phyloP scores from a whole-genome alignment of 64 coral and sea anemone species.

The Anthopleura sola region DNA sequence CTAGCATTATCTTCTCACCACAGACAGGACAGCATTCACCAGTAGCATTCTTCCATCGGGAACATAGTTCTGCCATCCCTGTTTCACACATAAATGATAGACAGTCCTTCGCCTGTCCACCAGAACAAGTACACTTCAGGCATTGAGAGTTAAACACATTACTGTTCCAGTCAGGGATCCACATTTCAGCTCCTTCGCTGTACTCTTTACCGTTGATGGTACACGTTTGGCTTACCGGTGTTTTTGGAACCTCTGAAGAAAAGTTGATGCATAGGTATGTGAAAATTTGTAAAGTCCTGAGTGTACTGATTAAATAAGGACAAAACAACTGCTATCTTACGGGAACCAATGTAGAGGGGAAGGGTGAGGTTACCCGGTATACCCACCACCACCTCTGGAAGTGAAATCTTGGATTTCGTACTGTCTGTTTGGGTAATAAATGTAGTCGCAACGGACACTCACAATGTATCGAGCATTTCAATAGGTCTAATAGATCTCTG shows the following conservation, averaged over 20 bases:
- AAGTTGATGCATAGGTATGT: neutral
- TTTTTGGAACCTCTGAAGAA: neutral
- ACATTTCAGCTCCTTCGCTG: slow-evolving; percentile 6
- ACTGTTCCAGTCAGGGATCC: neutral
- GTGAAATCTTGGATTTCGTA: too few species aligned
- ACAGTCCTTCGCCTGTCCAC: neutral
- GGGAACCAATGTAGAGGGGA: too few species aligned
- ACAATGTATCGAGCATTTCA: too few species aligned
- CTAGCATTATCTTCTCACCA: neutral
- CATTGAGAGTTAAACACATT: neutral
- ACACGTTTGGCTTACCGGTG: neutral
- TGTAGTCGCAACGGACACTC: too few species aligned
- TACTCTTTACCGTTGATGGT: slow-evolving; percentile 14
- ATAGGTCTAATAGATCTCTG: too few species aligned
- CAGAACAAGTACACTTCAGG: neutral
- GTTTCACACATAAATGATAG: neutral
- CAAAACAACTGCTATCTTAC: neutral
- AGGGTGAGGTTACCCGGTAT: too few species aligned
- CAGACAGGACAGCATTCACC: slow-evolving; percentile 17
- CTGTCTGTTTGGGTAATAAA: too few species aligned
- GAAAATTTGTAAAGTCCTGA: too few species aligned
- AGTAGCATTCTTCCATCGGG: neutral
- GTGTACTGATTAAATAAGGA: too few species aligned
- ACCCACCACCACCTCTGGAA: too few species aligned
- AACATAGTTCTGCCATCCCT: neutral